Base-by-base conservation (phyloP, 2,113 vertebrate species). In the Megaceryle torquata region DNA sequence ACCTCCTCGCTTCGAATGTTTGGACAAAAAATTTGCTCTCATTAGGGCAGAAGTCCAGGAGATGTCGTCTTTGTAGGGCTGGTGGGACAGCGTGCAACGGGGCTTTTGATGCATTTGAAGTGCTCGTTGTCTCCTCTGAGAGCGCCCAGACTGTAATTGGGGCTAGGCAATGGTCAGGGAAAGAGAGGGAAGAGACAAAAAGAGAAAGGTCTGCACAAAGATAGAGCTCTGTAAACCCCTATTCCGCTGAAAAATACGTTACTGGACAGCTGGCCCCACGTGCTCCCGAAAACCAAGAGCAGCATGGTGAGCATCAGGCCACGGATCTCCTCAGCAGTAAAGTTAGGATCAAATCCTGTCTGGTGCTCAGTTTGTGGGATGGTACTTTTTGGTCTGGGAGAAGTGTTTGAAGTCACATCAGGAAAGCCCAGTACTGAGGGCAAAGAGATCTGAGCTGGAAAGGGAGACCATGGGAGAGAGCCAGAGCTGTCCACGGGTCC, bases 1-100 rank as follows among this genome's bases (percentile, higher is more conserved):
- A 86, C 70, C 93, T 76, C 61, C 63, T 77, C 3, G 82, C 93
- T 86, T 91, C 33, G n/a, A 96, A 96, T 96, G 63, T 92, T 97
- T 96, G 95, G 93, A 95, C 94, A 94, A 92, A 91, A 93, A 96
- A 93, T 97, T 95, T 86, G 82, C 95, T 96, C 97, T 96, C 95
- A 93, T 97, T 96, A 97, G 68, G 59, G 82, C 89, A 60, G 51
- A 70, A 78, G 79, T 10, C 87, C 94, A 20, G 89, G 84, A 96
- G 96, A 91, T 95, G 92, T 69, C 5, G 70, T 44, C 65, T 94
- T 25, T 82, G 88, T 63, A 4, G 82, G 87, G 85, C 41, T 85
- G 91, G 51, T 26, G 2, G 72, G 68, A 82, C 1, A 2, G 67
- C 3, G 5, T 3, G 13, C 4, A 1, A 43, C 3, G 1, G n/a